Conservation (phyloP, 2,888 invertebrate genomes). For the Ophion slaviceki region DNA sequence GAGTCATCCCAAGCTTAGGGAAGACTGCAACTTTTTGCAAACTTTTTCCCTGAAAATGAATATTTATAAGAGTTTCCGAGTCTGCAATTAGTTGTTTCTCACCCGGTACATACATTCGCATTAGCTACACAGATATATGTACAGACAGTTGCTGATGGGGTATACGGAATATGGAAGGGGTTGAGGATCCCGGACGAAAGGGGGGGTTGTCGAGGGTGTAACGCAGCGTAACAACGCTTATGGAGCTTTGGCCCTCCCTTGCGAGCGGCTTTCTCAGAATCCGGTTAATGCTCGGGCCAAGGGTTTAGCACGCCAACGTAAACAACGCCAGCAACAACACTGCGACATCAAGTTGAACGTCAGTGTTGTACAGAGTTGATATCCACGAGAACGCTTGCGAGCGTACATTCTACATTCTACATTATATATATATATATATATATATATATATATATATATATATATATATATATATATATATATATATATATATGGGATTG, state of each 20-base stretch:
- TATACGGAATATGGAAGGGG: slow-evolving; percentile 27
- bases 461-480: neutral
- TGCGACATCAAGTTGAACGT: slow-evolving; percentile 43
- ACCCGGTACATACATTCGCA: neutral
- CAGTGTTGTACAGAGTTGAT: slow-evolving; percentile 28
- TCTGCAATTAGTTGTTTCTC: neutral
- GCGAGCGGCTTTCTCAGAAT: slow-evolving; percentile 74
- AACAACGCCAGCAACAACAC: slow-evolving; percentile 72
- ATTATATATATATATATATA: slow-evolving; percentile 6
- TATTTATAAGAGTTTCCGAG: neutral
- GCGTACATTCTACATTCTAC: neutral
- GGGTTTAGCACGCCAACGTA: slow-evolving; percentile 76
- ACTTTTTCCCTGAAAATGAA: neutral
- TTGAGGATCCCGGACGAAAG: slow-evolving; percentile 2
- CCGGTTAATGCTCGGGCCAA: slow-evolving; percentile 76
- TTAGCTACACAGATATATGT: slow-evolving; percentile 11
- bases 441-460: neutral
- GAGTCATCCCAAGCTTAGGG: too few species aligned
- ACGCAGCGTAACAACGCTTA: slow-evolving; percentile 78
- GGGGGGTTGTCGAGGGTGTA: slow-evolving; percentile 68
- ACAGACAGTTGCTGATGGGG: slow-evolving; percentile 28
- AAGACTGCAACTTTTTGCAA: too few species aligned
- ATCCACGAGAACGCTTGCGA: slow-evolving; percentile 9
- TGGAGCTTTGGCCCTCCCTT: slow-evolving; percentile 75
- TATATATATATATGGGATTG: too few species aligned